Evolutionary conservation across 2,888 invertebrate genomes (phyloP), one percentile per base, ranked within the genome.

Genomic region (Ornithoptera alexandrae): DNA sequence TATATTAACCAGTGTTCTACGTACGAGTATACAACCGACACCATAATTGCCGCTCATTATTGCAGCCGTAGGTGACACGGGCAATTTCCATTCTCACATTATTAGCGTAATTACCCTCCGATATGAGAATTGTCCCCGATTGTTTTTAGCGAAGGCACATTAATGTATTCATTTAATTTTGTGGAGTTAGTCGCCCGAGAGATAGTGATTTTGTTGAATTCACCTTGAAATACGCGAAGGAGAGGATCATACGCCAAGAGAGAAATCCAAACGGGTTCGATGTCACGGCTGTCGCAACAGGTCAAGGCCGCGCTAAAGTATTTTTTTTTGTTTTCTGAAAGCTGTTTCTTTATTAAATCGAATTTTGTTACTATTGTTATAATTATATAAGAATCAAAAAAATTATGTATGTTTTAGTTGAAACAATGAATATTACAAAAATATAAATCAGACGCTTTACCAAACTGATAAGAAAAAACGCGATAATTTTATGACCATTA

Each of bases 251-350:
- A 74, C 77, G 79, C 76, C 73, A 71, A 72, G 74, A 71, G 76
- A 74, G 76, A 75, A 75, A 79, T 79, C 76, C 74, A 77, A 88
- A 86, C 86, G 82, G 82, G 87, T 87, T 85, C 85, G 82, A 84
- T 84, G 81, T 82, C 85, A 84, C 77, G 82, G 82, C 75, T 78
- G 76, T 77, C 76, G 77, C 81, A 86, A 85, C 83, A 84, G 75
- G 77, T 78, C 78, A 78, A 78, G 79, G 77, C 73, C 72, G 65
- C 70, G 61, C 70, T 75, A 74, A 69, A 72, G 72, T 74, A 75
- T 72, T 74, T 73, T 74, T 71, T 72, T 69, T 65, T 69, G 20
- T 67, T 30, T 61, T 64, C 59, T 46, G 63, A 63, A 68, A 64
- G 70, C n/a, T 7, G n/a, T 18, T 53, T n/a, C 53, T 53, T 53